Percentiles rank a stretch among this genome's conserved stretches.
Conservation (phyloP, 2,888 invertebrate species). For the Timandra comae region DNA sequence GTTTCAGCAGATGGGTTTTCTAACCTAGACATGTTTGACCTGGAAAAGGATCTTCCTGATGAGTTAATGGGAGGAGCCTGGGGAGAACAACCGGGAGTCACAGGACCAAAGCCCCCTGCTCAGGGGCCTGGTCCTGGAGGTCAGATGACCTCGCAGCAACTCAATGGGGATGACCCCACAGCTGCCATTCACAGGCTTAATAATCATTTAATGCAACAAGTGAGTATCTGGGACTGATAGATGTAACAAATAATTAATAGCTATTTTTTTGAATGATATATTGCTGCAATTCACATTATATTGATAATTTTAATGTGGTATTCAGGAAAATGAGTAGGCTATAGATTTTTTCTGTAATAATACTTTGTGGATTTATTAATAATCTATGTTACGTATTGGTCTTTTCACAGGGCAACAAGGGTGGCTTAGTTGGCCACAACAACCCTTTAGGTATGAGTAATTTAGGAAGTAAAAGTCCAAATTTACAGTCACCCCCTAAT, state of each 20-base stretch:
- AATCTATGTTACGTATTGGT: constrained; percentile 59
- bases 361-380: constrained; percentile 33
- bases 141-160: constrained; percentile 74
- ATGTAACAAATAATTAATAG: too few species aligned
- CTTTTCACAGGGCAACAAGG: constrained; percentile 81
- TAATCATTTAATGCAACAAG: constrained; percentile 83
- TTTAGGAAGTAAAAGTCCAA: constrained; percentile 89
- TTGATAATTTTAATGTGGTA: too few species aligned
- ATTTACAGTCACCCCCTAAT: constrained; percentile 90
- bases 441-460: constrained; percentile 85
- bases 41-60: constrained; percentile 95
- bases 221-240: constrained; percentile 55
- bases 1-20: constrained; percentile 83
- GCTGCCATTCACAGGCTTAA: constrained; percentile 78
- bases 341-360: neutral
- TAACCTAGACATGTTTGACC: constrained; percentile 89
- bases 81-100: constrained; percentile 81
- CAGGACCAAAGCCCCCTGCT: constrained; percentile 85
- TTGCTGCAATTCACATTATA: neutral
- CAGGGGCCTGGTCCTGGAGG: constrained; percentile 89
- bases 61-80: constrained; percentile 89
- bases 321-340: too few species aligned
- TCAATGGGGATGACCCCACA: constrained; percentile 82
- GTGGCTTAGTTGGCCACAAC: constrained; percentile 82
- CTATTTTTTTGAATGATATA: constrained; percentile 1